Percentiles rank a stretch among this genome's conserved stretches.
These are phyloP conservation scores for Dioctria rufipes DNA, from an alignment of 2,888 invertebrate genomes.

Conservation along the genomic window DNA sequence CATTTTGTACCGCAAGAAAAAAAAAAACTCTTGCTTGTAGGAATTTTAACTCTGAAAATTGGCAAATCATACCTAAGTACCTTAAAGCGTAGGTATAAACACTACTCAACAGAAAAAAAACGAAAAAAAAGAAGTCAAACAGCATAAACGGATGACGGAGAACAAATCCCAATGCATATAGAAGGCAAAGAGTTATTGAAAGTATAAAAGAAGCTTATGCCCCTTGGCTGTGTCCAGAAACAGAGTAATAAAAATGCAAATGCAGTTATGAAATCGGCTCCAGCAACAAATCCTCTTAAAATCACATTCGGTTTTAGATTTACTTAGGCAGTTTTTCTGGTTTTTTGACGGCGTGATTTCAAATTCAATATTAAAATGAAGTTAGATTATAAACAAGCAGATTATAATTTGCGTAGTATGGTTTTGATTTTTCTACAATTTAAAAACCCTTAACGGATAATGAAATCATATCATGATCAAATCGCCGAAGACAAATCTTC, in stretches of 20 bases:
- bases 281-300: background rate
- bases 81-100: no score
- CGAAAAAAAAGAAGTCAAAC: no score
- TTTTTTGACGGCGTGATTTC: background rate
- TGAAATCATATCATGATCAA: background rate
- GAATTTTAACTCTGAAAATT: no score
- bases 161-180: no score
- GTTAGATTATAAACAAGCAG: no score
- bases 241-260: conserved; percentile 5
- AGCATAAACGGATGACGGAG: no score
- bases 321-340: background rate
- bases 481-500: background rate
- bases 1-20: no score
- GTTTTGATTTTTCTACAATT: background rate
- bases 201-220: background rate
- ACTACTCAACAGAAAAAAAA: no score
- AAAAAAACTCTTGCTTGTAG: no score
- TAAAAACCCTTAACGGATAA: no score
- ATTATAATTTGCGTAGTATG: no score
- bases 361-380: background rate
- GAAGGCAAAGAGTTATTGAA: background rate
- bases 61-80: no score
- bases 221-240: background rate
- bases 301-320: background rate
- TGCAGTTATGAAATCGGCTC: background rate